These are phyloP conservation scores for Poliocrania exsul DNA, from an alignment of 2,797 vertebrate species.

Conservation along the genomic window DNA sequence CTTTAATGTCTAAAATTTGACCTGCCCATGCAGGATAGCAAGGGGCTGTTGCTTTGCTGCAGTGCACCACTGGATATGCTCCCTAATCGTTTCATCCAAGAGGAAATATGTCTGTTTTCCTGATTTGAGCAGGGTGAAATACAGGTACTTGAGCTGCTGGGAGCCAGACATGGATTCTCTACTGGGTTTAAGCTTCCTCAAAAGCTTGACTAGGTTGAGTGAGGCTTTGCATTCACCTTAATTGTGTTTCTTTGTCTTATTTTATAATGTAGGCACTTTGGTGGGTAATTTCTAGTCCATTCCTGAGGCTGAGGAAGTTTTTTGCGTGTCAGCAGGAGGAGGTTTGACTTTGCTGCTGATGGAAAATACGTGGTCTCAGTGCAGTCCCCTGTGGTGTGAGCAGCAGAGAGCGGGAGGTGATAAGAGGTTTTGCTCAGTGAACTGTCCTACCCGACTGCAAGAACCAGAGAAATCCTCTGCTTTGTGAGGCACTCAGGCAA, in stretches of 20 bases:
- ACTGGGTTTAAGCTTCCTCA: background rate
- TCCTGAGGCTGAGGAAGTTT: background rate
- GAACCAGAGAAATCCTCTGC: background rate
- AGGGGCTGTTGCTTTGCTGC: background rate
- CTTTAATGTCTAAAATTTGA: background rate
- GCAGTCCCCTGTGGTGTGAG: background rate
- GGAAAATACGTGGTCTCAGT: background rate
- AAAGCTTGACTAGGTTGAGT: background rate
- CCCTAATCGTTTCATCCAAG: background rate
- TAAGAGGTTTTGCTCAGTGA: background rate
- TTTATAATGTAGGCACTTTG: background rate
- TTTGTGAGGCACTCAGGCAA: background rate
- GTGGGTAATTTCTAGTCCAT: background rate
- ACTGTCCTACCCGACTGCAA: background rate
- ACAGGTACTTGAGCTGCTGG: background rate
- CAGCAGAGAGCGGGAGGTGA: background rate
- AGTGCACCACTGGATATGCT: background rate
- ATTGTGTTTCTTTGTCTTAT: background rate
- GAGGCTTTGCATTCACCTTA: background rate
- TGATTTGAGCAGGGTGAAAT: background rate
- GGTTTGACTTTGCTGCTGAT: background rate
- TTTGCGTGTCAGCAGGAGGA: background rate
- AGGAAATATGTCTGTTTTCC: background rate
- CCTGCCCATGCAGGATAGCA: background rate
- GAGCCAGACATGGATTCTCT: background rate